Base-by-base conservation (phyloP, 1,140 invertebrate species). In the Coelopa frigida region DNA sequence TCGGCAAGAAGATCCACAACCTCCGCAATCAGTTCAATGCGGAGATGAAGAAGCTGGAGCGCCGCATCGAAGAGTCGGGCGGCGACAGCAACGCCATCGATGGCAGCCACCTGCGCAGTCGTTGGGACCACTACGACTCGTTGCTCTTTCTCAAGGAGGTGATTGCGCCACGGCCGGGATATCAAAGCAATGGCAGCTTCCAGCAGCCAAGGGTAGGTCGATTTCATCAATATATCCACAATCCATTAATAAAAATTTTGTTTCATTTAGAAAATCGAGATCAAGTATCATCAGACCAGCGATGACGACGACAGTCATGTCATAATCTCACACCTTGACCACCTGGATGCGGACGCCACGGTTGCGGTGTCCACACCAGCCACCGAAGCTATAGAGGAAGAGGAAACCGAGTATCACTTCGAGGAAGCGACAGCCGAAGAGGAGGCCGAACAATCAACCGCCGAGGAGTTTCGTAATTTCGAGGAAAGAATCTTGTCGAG, bases 1-100 rank as follows among this genome's bases (percentile, higher is more conserved):
- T 66, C 45, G 61, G 52, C 1, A 68, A 68, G 27, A 68, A 68
- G 39, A 57, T 68, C 1, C 65, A 68, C 32, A 68, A 68, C 22
- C 46, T 68, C 7, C 55, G 65, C 0, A 68, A 68, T 26, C 65
- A 68, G 33, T 68, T 63, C 31, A 68, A 65, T 32, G 55, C 62
- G 2, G 65, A 68, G 39, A 38, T 64, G 10, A 68, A 68, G 37
- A 68, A 68, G 18, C 31, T 61, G 17, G 57, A 66, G 14, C 48
- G 54, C 5, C 57, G 63, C 5, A 38, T 57, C 6, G 53, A 64
- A 33, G 58, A 61, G 20, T 48, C 52, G 2, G 58, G 51, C 3
- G 50, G 35, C 7, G 44, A 52, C 15, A n/a, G n/a, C 14, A 31
- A 47, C 18, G 50, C 50, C 41, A 55, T 37, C 36, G 61, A 17